phyloP scores from a whole-genome alignment of 1,140 invertebrate genomes.

The Drosophila tristis region DNA sequence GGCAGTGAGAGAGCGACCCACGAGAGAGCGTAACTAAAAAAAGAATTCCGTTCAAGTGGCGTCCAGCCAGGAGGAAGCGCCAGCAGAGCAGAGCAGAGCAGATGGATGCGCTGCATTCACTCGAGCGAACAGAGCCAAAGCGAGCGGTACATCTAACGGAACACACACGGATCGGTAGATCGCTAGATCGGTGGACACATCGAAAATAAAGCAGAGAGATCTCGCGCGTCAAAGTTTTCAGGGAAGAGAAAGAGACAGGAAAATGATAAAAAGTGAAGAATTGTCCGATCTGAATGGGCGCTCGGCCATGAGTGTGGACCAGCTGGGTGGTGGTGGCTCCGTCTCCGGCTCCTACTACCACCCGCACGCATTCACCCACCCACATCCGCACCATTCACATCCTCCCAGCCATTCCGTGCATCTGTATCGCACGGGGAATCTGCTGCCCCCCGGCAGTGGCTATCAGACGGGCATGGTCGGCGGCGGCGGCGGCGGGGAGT shows the following conservation, averaged over 20 bases:
- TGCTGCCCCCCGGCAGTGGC: constrained; percentile 41
- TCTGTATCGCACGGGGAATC: constrained; percentile 63
- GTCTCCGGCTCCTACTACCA: constrained; percentile 36
- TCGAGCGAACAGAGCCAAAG: too few species aligned
- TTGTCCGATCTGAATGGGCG: constrained; percentile 60
- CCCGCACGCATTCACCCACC: constrained; percentile 46
- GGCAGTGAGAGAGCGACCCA: not conserved
- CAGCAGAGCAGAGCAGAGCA: too few species aligned
- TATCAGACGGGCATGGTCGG: constrained; percentile 56
- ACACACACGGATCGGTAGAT: not conserved
- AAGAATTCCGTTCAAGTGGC: constrained; percentile 61
- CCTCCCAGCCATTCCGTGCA: constrained; percentile 38
- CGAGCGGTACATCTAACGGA: too few species aligned
- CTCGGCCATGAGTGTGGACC: constrained; percentile 53
- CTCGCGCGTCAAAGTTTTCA: not conserved
- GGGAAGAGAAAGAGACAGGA: constrained; percentile 20
- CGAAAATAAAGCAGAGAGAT: too few species aligned
- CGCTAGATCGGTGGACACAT: not conserved
- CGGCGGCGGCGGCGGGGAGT: constrained; percentile 43
- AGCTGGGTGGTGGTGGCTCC: constrained; percentile 38
- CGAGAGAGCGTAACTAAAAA: constrained; percentile 63
- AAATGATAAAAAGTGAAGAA: constrained; percentile 83
- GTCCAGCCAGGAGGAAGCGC: constrained; percentile 1
- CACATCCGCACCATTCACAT: constrained; percentile 30
- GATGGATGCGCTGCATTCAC: too few species aligned